A percentile compares a stretch with the other conserved stretches of the same genome.
Conservation (phyloP, 2,113 vertebrate species). For the Ceyx melanurus region DNA sequence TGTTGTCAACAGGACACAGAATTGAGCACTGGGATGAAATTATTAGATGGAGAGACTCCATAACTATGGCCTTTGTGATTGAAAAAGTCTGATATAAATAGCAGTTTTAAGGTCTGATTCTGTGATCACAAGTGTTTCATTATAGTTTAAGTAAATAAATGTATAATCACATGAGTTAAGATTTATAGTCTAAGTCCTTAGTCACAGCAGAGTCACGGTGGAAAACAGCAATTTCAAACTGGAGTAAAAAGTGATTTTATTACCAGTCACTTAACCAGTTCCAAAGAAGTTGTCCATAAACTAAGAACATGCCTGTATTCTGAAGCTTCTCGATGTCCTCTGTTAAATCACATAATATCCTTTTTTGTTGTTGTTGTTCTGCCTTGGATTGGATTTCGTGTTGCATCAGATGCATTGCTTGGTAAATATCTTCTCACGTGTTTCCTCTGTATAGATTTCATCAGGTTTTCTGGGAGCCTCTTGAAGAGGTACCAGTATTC, state of each 20-base stretch:
- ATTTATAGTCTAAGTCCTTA: not conserved
- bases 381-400: not conserved
- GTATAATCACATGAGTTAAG: not conserved
- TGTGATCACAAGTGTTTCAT: not conserved
- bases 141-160: conserved; percentile 16
- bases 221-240: not conserved
- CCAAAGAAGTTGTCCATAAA: not conserved
- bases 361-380: not conserved
- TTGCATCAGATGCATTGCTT: not conserved
- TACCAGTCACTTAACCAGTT: not conserved
- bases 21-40: not conserved
- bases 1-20: not conserved
- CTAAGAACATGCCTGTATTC: not conserved
- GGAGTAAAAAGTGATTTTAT: not conserved
- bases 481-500: not conserved
- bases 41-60: not conserved
- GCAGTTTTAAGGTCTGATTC: not conserved
- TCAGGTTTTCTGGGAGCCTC: not conserved
- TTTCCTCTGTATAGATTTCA: not conserved
- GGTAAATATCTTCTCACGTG: not conserved
- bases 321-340: not conserved
- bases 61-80: not conserved
- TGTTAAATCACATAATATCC: not conserved
- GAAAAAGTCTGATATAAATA: not conserved
- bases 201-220: not conserved